These are phyloP conservation scores for Chloroclysta siterata DNA, from an alignment of 2,888 invertebrate genomes.

Conservation along the genomic window DNA sequence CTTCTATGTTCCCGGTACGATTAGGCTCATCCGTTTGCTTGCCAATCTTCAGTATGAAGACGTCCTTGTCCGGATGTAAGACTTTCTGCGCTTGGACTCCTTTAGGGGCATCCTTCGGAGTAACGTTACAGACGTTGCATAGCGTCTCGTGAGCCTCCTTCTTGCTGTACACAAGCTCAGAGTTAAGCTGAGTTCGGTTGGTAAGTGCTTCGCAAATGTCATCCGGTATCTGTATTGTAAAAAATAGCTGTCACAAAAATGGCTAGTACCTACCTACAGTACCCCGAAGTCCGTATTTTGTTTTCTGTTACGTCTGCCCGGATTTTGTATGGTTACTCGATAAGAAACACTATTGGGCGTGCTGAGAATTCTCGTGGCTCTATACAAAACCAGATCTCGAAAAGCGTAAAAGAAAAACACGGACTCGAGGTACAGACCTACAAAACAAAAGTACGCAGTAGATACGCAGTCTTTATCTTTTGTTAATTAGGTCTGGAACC, in stretches of 20 bases:
- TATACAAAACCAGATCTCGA: too few species aligned
- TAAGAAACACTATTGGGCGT: too few species aligned
- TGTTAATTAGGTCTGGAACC: too few species aligned
- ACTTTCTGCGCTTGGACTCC: conserved; percentile 85
- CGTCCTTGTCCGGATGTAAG: conserved; percentile 88
- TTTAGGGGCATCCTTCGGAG: conserved; percentile 79
- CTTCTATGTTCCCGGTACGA: conserved; percentile 87
- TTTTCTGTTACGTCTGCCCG: too few species aligned
- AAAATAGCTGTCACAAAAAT: not conserved
- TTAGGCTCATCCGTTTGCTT: conserved; percentile 87
- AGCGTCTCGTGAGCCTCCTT: conserved; percentile 60
- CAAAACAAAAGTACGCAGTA: too few species aligned
- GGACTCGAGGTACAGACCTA: too few species aligned
- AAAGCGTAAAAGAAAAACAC: too few species aligned
- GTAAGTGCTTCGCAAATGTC: conserved; percentile 74
- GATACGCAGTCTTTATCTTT: too few species aligned
- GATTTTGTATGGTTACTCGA: too few species aligned
- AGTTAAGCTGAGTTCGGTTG: conserved; percentile 67
- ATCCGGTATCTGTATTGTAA: conserved; percentile 66
- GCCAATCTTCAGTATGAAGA: conserved; percentile 89
- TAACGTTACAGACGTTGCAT: conserved; percentile 74
- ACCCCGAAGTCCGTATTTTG: too few species aligned
- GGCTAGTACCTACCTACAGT: too few species aligned
- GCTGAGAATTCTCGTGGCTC: too few species aligned
- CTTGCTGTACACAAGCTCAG: conserved; percentile 67